phyloP scores from a whole-genome alignment of 2,888 invertebrate species.

The Torymus texanus region DNA sequence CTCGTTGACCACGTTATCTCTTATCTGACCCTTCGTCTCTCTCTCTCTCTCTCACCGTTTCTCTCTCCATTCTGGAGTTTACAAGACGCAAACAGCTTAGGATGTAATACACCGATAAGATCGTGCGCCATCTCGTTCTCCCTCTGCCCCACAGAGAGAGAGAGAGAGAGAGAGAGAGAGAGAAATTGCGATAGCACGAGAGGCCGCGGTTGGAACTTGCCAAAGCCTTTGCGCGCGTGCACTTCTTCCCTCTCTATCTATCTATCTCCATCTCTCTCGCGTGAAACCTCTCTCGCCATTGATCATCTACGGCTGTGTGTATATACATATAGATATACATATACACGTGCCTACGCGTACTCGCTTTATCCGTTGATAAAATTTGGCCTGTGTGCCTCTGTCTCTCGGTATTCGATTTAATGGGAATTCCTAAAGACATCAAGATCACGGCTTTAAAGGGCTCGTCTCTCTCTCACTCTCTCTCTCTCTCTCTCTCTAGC shows the following conservation, averaged over 20 bases:
- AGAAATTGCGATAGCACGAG: conserved; percentile 15
- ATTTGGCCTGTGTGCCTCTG: conserved; percentile 56
- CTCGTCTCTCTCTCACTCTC: too few species aligned
- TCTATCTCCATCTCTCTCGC: conserved; percentile 7
- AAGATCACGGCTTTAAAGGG: conserved; percentile 61
- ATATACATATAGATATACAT: background rate
- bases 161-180: conserved; percentile 16
- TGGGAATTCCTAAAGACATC: conserved; percentile 64
- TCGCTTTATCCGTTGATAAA: conserved; percentile 61
- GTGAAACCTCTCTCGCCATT: conserved; percentile 43
- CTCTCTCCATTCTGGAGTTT: conserved; percentile 62
- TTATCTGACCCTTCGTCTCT: conserved; percentile 35
- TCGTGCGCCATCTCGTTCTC: conserved; percentile 53
- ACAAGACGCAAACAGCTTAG: conserved; percentile 74
- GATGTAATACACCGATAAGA: conserved; percentile 72
- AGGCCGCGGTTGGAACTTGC: conserved; percentile 13
- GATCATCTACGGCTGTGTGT: conserved; percentile 53
- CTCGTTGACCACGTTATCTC: conserved; percentile 53
- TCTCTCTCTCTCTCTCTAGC: too few species aligned
- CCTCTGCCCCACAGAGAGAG: conserved; percentile 4
- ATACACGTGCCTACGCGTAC: background rate
- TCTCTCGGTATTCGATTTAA: conserved; percentile 60
- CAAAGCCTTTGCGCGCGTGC: conserved; percentile 20
- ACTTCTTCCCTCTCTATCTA: background rate
- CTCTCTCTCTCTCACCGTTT: background rate